phyloP scores from a whole-genome alignment of 2,888 invertebrate species.

The Tetragonula carbonaria region DNA sequence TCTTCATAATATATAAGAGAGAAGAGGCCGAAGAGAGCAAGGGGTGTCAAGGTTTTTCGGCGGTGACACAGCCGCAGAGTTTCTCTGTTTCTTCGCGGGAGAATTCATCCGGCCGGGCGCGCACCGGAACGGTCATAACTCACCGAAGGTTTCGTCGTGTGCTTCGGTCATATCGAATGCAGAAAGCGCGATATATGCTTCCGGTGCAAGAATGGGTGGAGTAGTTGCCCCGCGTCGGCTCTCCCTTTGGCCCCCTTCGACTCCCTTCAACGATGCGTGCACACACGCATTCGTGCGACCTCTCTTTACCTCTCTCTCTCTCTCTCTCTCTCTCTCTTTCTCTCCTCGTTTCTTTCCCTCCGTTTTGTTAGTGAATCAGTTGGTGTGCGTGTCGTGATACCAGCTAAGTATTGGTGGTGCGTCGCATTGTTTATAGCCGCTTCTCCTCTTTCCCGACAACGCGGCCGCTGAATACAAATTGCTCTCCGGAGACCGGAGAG shows the following conservation, averaged over 20 bases:
- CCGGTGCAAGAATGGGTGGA: conserved; percentile 80
- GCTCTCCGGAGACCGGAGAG: conserved; percentile 62
- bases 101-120: conserved; percentile 30
- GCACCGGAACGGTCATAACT: conserved; percentile 66
- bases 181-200: conserved; percentile 80
- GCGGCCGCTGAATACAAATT: conserved; percentile 82
- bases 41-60: background rate
- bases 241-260: conserved; percentile 74
- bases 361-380: conserved; percentile 19
- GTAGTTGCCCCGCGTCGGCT: conserved; percentile 70
- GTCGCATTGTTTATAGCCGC: conserved; percentile 83
- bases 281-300: conserved; percentile 39
- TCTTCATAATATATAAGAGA: background rate
- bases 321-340: background rate
- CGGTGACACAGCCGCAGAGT: background rate
- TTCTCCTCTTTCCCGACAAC: conserved; percentile 81
- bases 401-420: conserved; percentile 79
- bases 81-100: conserved; percentile 10
- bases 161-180: conserved; percentile 81
- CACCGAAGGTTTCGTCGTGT: conserved; percentile 61
- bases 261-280: conserved; percentile 65
- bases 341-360: background rate
- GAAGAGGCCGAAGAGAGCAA: background rate
- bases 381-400: conserved; percentile 73
- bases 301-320: conserved; percentile 18